A percentile compares a stretch with the other conserved stretches of the same genome.
Evolutionary conservation across 2,113 vertebrate species (phyloP).

Genomic region (Sapajus apella): DNA sequence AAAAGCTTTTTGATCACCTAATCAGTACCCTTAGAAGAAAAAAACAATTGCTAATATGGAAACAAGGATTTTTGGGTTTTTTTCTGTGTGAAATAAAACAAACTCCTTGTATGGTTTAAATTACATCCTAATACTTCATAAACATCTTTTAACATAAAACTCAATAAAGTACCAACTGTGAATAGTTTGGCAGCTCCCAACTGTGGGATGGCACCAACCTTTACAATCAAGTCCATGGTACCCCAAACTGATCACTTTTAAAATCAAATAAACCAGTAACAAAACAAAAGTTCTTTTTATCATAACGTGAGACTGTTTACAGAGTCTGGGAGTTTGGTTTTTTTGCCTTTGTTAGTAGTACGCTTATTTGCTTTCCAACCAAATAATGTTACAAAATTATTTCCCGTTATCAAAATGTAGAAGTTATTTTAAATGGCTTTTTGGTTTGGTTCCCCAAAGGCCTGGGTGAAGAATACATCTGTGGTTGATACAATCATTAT

Average conservation of each 20-base stretch:
- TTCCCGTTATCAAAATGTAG: conserved; percentile 38
- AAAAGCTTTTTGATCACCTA: conserved; percentile 49
- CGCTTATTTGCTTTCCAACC: conserved; percentile 43
- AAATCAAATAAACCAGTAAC: conserved; percentile 81
- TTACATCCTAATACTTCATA: conserved; percentile 73
- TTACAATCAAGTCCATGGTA: conserved; percentile 77
- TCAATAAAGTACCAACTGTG: conserved; percentile 62
- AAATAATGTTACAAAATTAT: conserved; percentile 67
- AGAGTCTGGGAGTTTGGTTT: conserved; percentile 47
- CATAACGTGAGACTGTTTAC: conserved; percentile 75
- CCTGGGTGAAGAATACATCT: conserved; percentile 73
- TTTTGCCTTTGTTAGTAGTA: conserved; percentile 69
- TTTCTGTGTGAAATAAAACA: conserved; percentile 15
- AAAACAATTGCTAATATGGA: conserved; percentile 51
- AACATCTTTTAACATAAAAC: conserved; percentile 65
- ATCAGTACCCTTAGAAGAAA: conserved; percentile 35
- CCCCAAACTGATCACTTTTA: conserved; percentile 77
- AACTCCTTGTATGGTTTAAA: conserved; percentile 63
- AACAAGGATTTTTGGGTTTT: neutral
- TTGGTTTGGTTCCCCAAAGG: conserved; percentile 57
- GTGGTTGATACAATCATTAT: conserved; percentile 77
- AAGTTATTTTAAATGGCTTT: conserved; percentile 58
- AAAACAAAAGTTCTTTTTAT: conserved; percentile 76
- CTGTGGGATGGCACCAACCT: conserved; percentile 80
- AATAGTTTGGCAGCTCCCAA: conserved; percentile 70